Evolutionary conservation across 2,113 vertebrate species (phyloP).

Genomic region (Camelus dromedarius): DNA sequence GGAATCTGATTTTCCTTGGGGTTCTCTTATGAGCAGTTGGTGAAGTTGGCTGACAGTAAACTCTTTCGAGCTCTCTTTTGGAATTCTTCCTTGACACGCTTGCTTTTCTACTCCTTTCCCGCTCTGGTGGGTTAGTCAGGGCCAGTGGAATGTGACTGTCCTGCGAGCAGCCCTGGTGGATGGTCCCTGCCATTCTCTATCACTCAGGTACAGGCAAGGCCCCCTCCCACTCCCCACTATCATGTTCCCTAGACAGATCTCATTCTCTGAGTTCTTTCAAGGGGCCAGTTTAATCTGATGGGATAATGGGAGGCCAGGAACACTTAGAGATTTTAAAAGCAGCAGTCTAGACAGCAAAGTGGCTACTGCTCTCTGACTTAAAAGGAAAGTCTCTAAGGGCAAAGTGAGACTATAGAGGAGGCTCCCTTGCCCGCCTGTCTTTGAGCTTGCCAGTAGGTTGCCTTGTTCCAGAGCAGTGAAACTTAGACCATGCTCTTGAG

Average conservation of each 20-base stretch:
- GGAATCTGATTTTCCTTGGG: not conserved
- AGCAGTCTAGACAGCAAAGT: not conserved
- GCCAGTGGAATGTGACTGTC: not conserved
- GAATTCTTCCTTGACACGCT: not conserved
- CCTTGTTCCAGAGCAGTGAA: not conserved
- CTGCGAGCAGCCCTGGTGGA: not conserved
- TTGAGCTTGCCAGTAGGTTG: not conserved
- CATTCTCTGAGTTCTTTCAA: slow-evolving; percentile 39
- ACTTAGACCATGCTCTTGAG: not conserved
- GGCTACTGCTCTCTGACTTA: not conserved
- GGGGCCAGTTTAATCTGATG: not conserved
- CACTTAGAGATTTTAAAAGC: not conserved
- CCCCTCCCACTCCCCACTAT: not conserved
- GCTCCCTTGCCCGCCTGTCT: not conserved
- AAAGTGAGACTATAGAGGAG: not conserved
- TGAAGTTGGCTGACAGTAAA: not conserved
- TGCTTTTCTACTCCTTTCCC: not conserved
- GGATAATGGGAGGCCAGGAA: not conserved
- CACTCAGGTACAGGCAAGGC: not conserved
- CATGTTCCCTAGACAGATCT: not conserved
- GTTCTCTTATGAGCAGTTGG: not conserved
- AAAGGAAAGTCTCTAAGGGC: not conserved
- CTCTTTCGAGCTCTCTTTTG: not conserved
- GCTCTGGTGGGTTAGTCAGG: not conserved
- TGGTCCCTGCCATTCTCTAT: not conserved